Evolutionary conservation across 2,797 vertebrate species (phyloP), one percentile per base, ranked within the genome.

Genomic region (Falco biarmicus): DNA sequence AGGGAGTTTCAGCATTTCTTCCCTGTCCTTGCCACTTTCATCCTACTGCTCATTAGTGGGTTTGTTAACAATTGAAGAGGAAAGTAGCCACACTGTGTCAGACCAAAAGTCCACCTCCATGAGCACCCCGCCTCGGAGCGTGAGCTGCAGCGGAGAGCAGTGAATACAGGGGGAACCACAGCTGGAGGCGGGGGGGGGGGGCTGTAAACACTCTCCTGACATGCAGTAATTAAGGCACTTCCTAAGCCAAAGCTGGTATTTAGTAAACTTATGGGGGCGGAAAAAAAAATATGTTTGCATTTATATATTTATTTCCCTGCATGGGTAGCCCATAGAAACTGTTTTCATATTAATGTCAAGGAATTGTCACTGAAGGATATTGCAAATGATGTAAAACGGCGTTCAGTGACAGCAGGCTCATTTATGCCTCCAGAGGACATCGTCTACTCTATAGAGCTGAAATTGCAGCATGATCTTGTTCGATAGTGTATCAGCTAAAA

Each of bases 241-340:
- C 51, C 56, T 43, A 31, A 77, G 18, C 15, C 50, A 93, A 47
- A 77, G 20, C 3, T 17, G 28, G 6, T 16, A 4, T 34, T 69
- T 48, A 32, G 15, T 34, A 56, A 51, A n/a, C 51, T 60, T 18
- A 5, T n/a, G 15, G 37, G 37, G 37, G 37, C 37, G 10, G 39
- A 41, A 32, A 6, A 47, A 51, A 8, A 31, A 5, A 1, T 3
- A 10, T 0, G 1, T 29, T 74, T 26, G 11, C 24, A 50, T 61
- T 43, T 22, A 57, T 64, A 20, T 71, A n/a, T 85, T 78, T 59
- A 15, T 57, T 78, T 74, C 20, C 25, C 22, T 19, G 13, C 18
- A 20, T 1, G 11, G 7, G 17, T 39, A 61, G 22, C 29, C 37
- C 56, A 37, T 16, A 73, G 25, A 37, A 54, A 43, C 11, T 32